Evolutionary conservation across 2,888 invertebrate genomes (phyloP).

Genomic region (Spatulosminthurus flaviceps): DNA sequence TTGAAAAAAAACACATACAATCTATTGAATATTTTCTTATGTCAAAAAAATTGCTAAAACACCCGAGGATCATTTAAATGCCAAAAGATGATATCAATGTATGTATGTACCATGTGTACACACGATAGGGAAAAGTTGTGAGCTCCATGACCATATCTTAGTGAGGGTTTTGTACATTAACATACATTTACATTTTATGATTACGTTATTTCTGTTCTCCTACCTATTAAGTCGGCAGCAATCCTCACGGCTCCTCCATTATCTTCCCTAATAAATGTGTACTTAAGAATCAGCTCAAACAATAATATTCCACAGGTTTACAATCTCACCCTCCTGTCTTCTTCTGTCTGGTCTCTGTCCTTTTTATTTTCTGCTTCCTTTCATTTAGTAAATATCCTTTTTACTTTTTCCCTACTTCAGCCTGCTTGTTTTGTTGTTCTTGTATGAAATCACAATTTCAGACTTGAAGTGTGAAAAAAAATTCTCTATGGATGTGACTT

Average conservation of each 20-base stretch:
- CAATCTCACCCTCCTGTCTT: neutral
- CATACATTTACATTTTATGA: conserved; percentile 18
- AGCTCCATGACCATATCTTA: neutral
- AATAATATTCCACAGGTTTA: conserved; percentile 10
- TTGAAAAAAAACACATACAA: too few species aligned
- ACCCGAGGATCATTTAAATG: neutral
- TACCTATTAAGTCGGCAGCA: neutral
- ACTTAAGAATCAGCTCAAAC: neutral
- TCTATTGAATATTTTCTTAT: neutral
- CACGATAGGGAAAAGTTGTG: neutral
- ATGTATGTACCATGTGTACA: too few species aligned
- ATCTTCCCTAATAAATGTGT: neutral
- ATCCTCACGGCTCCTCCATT: conserved; percentile 14
- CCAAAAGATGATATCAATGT: neutral
- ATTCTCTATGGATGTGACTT: neutral
- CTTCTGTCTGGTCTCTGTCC: neutral
- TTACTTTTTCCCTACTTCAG: neutral
- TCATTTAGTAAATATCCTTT: neutral
- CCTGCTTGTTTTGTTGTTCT: neutral
- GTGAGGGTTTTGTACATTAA: neutral
- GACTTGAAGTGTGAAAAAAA: conserved; percentile 26
- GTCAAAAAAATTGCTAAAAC: neutral
- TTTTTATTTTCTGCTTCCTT: neutral
- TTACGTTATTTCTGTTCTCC: conserved; percentile 8
- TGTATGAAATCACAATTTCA: conserved; percentile 13